Evolutionary conservation across 2,797 vertebrate species (phyloP).

Genomic region (Anguilla marmorata): DNA sequence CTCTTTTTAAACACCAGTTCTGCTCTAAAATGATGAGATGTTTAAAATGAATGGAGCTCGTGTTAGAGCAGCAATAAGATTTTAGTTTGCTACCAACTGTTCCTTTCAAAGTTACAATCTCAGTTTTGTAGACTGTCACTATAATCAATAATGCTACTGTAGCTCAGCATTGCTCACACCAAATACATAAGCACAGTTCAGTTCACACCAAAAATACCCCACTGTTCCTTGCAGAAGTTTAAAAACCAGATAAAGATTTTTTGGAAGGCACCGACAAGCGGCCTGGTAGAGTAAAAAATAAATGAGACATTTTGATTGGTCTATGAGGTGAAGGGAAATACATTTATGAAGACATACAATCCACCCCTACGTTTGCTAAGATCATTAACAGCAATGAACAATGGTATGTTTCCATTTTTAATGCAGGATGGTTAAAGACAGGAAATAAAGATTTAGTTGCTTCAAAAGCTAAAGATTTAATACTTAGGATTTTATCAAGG

Average conservation of each 20-base stretch:
- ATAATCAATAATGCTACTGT: conserved; percentile 11
- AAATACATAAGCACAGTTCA: not conserved
- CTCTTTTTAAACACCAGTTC: conserved; percentile 66
- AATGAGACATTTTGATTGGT: conserved; percentile 16
- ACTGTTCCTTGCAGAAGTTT: conserved; percentile 37
- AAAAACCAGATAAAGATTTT: conserved; percentile 72
- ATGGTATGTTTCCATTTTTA: not conserved
- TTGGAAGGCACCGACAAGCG: conserved; percentile 74
- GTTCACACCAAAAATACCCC: not conserved
- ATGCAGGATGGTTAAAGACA: conserved; percentile 18
- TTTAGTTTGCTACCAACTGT: conserved; percentile 10
- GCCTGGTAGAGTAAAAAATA: conserved; percentile 61
- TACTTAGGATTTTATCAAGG: conserved; percentile 47
- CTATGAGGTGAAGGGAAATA: not conserved
- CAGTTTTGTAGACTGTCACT: conserved; percentile 21
- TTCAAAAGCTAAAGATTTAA: conserved; percentile 35
- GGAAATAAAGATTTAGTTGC: conserved; percentile 31
- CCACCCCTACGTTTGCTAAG: not conserved
- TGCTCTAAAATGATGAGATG: conserved; percentile 56
- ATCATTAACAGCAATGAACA: conserved; percentile 25
- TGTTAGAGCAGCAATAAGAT: not conserved
- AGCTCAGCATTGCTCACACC: not conserved
- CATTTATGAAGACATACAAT: not conserved
- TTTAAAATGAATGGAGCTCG: conserved; percentile 22
- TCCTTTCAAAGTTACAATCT: conserved; percentile 13